Evolutionary conservation across 2,797 vertebrate genomes (phyloP).

Genomic region (Hemibagrus guttatus): DNA sequence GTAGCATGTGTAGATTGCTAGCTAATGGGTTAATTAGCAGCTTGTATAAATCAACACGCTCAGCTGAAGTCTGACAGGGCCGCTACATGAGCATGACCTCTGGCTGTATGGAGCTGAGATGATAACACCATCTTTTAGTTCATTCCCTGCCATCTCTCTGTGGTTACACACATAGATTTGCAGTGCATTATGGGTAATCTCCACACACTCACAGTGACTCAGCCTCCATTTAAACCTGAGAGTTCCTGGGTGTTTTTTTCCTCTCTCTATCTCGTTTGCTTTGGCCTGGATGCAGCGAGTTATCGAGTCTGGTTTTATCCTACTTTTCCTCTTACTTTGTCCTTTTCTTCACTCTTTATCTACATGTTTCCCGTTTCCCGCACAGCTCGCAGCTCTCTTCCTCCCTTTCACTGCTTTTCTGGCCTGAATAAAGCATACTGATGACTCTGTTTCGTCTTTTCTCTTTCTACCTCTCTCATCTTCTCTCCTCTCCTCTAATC

Average conservation of each 20-base stretch:
- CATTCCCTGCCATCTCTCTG: background rate
- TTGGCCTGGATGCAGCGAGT: slow-evolving; percentile 1
- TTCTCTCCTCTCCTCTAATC: background rate
- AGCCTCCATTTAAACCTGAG: background rate
- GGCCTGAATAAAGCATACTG: background rate
- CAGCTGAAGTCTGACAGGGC: background rate
- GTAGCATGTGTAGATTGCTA: background rate
- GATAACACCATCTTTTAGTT: background rate
- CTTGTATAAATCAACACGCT: slow-evolving; percentile 14
- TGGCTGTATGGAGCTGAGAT: background rate
- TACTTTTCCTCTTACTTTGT: slow-evolving; percentile 12
- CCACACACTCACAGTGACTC: background rate
- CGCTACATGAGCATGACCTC: slow-evolving; percentile 10
- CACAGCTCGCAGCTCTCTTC: background rate
- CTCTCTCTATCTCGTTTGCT: background rate
- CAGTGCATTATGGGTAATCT: slow-evolving; percentile 1
- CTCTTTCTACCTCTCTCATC: background rate
- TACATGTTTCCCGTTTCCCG: background rate
- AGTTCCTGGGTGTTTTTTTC: background rate
- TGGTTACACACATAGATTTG: background rate
- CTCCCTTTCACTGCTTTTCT: background rate
- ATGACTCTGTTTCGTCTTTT: slow-evolving; percentile 7
- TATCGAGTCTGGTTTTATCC: background rate
- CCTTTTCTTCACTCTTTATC: slow-evolving; percentile 6
- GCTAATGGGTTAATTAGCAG: slow-evolving; percentile 18